These are phyloP conservation scores for Crotalus horridus DNA, from an alignment of 2,113 vertebrate genomes.

Conservation along the genomic window DNA sequence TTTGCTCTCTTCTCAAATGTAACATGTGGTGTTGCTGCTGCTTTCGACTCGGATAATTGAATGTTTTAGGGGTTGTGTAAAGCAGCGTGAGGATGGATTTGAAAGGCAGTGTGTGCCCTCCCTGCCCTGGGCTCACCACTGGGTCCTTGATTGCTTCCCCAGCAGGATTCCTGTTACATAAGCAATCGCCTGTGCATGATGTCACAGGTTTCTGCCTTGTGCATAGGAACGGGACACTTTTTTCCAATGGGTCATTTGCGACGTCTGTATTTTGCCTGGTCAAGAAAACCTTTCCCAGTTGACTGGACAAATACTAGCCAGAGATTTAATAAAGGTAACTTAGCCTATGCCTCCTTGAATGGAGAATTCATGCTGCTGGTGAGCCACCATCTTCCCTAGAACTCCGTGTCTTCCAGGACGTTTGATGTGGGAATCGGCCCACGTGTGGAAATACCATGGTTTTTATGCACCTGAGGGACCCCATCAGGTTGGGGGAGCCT, in stretches of 20 bases:
- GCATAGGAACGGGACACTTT: background rate
- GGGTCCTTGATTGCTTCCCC: background rate
- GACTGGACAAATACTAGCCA: background rate
- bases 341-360: background rate
- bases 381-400: background rate
- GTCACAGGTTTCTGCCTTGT: background rate
- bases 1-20: background rate
- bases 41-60: conserved; percentile 4
- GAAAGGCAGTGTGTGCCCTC: background rate
- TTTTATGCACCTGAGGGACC: background rate
- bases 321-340: background rate
- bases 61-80: conserved; percentile 5
- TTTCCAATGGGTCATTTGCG: background rate
- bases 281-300: background rate
- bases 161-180: background rate
- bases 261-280: background rate
- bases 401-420: background rate
- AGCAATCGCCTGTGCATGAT: background rate
- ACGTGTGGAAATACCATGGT: no score
- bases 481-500: background rate
- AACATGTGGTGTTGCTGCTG: background rate
- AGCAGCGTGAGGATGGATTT: conserved; percentile 6
- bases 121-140: background rate
- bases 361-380: background rate
- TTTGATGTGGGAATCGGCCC: background rate